Evolutionary conservation across 1,140 invertebrate species (phyloP), one percentile per base, ranked within the genome.

Genomic region (Polyergus mexicanus): DNA sequence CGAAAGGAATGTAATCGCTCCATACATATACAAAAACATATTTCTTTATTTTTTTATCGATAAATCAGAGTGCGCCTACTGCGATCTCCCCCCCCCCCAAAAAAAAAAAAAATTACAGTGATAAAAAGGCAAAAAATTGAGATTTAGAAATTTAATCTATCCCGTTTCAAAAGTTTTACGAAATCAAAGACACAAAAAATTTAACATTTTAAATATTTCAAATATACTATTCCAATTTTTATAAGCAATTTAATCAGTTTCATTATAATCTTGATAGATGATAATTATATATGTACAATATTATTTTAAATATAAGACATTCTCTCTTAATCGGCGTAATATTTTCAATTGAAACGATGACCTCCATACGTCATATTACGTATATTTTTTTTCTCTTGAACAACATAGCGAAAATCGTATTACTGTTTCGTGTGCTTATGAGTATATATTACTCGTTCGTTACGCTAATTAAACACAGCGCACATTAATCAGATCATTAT

Each of bases 381-480:
- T 10, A 54, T 69, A 54, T 68, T 81, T 81, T 81, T 81, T 32
- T 71, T 81, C 54, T 25, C 13, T 71, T 83, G 32, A 60, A 44
- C 66, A 60, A 60, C 35, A 11, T 35, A 69, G 10, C 47, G 0
- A 80, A 80, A 71, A 80, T 44, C 22, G 13, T 38, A 4, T 56
- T 80, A 25, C 28, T 44, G 25, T 74, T 62, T 19, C 47, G 19
- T 51, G 5, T 71, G 51, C 54, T 60, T 60, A 74, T 28, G 13
- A 83, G 16, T 51, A 51, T 19, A 74, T 81, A 74, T 72, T 83
- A 32, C 11, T 74, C 78, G 25, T 32, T 41, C 54, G 54, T 83
- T 41, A 74, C 68, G 78, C 54, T 35, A 83, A 83, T 83, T 83
- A 83, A 83, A 83, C 78, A 69, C 78, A 62, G n/a, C 54, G 71